A percentile compares a stretch with the other conserved stretches of the same genome.
These are phyloP conservation scores for Stigmatopora argus DNA, from an alignment of 2,113 vertebrate genomes.

Conservation along the genomic window DNA sequence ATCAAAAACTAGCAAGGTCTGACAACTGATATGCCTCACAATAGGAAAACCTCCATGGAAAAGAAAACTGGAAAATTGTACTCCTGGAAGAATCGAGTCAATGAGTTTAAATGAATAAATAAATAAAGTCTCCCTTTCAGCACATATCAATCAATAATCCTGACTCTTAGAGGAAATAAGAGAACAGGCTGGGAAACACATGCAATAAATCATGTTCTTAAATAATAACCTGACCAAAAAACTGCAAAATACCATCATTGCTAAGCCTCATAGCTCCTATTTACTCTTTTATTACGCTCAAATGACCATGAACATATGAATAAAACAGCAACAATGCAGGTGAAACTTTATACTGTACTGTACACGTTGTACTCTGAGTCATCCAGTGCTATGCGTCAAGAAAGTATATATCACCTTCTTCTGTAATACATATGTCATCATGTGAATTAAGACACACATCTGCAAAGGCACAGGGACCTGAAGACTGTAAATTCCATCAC, in stretches of 20 bases:
- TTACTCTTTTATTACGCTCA: neutral
- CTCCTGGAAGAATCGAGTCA: neutral
- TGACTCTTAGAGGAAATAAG: neutral
- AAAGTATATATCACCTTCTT: conserved; percentile 14
- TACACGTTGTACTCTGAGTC: neutral
- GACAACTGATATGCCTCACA: neutral
- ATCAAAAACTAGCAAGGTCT: conserved; percentile 4
- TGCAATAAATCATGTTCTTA: conserved; percentile 36
- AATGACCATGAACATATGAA: neutral
- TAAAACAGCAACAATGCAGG: neutral
- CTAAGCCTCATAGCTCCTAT: neutral
- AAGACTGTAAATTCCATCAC: conserved; percentile 29
- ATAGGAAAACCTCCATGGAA: neutral
- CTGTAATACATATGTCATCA: conserved; percentile 23
- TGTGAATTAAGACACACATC: conserved; percentile 8
- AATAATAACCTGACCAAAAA: conserved; percentile 21
- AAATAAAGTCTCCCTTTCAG: conserved; percentile 4
- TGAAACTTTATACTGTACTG: neutral
- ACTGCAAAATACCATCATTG: neutral
- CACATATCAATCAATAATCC: conserved; percentile 8
- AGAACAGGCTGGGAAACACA: conserved; percentile 12
- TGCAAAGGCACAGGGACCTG: conserved; percentile 1
- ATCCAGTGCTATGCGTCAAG: conserved; percentile 20
- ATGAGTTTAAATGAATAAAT: neutral
- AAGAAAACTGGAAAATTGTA: neutral